These are phyloP conservation scores for Ceratothoa steindachneri DNA, from an alignment of 2,888 invertebrate genomes.

Conservation along the genomic window DNA sequence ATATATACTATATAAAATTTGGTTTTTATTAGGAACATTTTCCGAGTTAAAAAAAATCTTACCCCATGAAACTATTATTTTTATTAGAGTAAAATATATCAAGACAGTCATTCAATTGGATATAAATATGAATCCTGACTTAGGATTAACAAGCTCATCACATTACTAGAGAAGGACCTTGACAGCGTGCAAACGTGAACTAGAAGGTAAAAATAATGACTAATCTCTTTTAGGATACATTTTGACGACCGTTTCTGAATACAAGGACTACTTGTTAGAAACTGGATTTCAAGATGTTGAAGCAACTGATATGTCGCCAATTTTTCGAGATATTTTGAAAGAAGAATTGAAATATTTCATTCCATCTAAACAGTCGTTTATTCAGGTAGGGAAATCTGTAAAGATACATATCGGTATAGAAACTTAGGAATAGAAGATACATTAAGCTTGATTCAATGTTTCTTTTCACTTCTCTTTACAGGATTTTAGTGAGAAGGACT, in stretches of 20 bases:
- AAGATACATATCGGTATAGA: not conserved
- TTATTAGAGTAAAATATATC: no score
- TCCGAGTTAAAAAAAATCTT: no score
- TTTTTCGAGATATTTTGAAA: constrained; percentile 56
- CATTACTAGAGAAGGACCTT: no score
- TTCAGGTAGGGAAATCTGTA: constrained; percentile 50
- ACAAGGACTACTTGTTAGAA: constrained; percentile 54
- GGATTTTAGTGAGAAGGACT: constrained; percentile 57
- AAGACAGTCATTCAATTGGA: no score
- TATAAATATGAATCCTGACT: no score
- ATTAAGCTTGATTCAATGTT: not conserved
- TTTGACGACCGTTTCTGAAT: constrained; percentile 52
- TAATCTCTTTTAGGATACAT: constrained; percentile 57
- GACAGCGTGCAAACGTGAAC: no score
- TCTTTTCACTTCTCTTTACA: constrained; percentile 45
- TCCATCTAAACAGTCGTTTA: constrained; percentile 55
- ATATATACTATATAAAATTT: no score
- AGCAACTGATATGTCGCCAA: constrained; percentile 56
- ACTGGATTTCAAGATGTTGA: constrained; percentile 56
- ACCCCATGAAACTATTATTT: no score
- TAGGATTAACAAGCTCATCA: no score
- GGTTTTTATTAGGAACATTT: no score
- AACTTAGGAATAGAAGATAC: not conserved
- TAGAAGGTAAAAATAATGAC: no score
- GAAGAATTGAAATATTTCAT: constrained; percentile 55